These are phyloP conservation scores for Gobius niger DNA, from an alignment of 2,113 vertebrate species.

Conservation along the genomic window DNA sequence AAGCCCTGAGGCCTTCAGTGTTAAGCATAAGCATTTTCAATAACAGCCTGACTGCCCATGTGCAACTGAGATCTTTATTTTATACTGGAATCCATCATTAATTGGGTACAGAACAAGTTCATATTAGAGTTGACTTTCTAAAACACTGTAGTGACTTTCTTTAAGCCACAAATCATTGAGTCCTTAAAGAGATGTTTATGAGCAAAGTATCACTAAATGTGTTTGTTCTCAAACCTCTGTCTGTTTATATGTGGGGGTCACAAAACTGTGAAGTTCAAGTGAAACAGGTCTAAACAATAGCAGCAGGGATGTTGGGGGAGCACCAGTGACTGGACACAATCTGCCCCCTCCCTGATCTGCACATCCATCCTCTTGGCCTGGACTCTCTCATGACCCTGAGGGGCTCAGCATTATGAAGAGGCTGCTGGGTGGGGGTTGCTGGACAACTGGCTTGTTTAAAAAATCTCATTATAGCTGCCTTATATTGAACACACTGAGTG, in stretches of 20 bases:
- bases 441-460: slow-evolving; percentile 38
- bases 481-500: slow-evolving; percentile 44
- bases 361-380: slow-evolving; percentile 62
- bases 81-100: background rate
- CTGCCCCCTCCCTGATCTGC: slow-evolving; percentile 41
- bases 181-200: background rate
- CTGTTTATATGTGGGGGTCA: slow-evolving; percentile 22
- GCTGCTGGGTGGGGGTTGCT: slow-evolving; percentile 59
- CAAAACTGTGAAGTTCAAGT: slow-evolving; percentile 70
- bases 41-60: background rate
- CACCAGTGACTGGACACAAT: slow-evolving; percentile 48
- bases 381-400: slow-evolving; percentile 72
- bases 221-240: slow-evolving; percentile 7
- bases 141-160: background rate
- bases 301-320: slow-evolving; percentile 15
- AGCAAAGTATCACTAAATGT: slow-evolving; percentile 32
- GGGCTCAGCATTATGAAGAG: slow-evolving; percentile 56
- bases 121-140: background rate
- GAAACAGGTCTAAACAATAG: slow-evolving; percentile 61
- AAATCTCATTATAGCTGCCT: slow-evolving; percentile 50
- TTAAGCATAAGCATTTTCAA: slow-evolving; percentile 8
- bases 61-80: background rate
- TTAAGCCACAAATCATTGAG: background rate
- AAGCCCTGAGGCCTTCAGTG: slow-evolving; percentile 35
- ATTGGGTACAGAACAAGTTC: background rate